A percentile compares a stretch with the other conserved stretches of the same genome.
These are phyloP conservation scores for Callyntrura guangdongensis DNA, from an alignment of 2,888 invertebrate species.

Conservation along the genomic window DNA sequence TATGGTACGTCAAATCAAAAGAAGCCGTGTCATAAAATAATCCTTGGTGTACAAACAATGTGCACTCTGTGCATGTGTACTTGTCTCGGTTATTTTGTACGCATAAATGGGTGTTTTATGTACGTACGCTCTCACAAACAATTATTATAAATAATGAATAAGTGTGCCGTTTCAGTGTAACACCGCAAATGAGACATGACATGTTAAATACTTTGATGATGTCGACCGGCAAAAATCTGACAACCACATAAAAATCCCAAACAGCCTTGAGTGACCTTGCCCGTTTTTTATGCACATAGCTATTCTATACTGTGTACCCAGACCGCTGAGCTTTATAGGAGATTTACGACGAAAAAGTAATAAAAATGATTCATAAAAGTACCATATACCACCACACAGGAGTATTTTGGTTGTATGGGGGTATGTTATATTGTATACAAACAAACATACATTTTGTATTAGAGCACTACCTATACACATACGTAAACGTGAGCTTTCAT, in stretches of 20 bases:
- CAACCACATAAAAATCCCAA: constrained; percentile 34
- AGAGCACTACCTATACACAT: background rate
- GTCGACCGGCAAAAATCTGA: background rate
- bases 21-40: constrained; percentile 31
- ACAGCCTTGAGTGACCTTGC: constrained; percentile 81
- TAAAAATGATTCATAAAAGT: constrained; percentile 34
- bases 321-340: background rate
- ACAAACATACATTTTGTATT: no score
- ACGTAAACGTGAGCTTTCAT: background rate
- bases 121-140: no score
- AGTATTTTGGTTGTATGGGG: no score
- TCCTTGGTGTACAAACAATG: no score
- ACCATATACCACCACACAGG: no score
- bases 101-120: no score
- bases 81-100: no score
- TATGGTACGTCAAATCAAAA: constrained; percentile 20
- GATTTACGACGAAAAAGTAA: no score
- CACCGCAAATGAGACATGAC: constrained; percentile 15
- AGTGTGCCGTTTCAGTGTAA: background rate
- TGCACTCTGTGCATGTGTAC: no score
- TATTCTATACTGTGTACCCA: no score
- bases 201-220: constrained; percentile 38
- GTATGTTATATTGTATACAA: no score
- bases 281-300: background rate
- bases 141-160: no score